Evolutionary conservation across 2,888 invertebrate species (phyloP).

Genomic region (Caenorhabditis wallacei): DNA sequence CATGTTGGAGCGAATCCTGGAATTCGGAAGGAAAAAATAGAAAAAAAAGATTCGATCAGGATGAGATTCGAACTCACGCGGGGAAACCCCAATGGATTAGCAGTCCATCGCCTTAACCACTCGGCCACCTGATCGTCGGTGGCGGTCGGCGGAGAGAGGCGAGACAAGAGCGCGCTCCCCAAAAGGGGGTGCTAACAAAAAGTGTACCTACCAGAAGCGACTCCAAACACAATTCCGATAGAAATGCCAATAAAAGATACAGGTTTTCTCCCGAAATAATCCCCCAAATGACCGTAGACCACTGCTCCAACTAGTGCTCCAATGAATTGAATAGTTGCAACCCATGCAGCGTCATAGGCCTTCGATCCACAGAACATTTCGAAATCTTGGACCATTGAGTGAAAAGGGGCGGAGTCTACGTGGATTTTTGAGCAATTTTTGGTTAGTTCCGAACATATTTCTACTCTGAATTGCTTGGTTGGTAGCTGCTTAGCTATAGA

Average conservation of each 20-base stretch:
- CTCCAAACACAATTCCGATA: constrained; percentile 67
- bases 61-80: constrained; percentile 83
- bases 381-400: constrained; percentile 71
- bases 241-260: constrained; percentile 70
- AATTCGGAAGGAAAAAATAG: background rate
- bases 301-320: constrained; percentile 72
- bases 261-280: constrained; percentile 69
- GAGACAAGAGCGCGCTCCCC: background rate
- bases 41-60: constrained; percentile 63
- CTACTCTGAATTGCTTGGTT: constrained; percentile 32
- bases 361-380: constrained; percentile 65
- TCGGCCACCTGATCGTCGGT: constrained; percentile 81
- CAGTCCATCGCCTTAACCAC: constrained; percentile 84
- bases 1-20: constrained; percentile 71
- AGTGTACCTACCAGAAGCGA: constrained; percentile 65
- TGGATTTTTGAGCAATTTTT: constrained; percentile 42
- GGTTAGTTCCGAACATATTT: constrained; percentile 55
- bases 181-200: background rate
- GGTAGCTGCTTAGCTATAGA: too few species aligned
- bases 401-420: constrained; percentile 55
- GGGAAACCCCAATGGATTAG: constrained; percentile 83
- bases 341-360: constrained; percentile 71
- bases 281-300: constrained; percentile 71
- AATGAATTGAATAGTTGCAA: constrained; percentile 72
- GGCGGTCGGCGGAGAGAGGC: background rate